phyloP scores from a whole-genome alignment of 2,888 invertebrate genomes.

The Sarcophaga carnaria region DNA sequence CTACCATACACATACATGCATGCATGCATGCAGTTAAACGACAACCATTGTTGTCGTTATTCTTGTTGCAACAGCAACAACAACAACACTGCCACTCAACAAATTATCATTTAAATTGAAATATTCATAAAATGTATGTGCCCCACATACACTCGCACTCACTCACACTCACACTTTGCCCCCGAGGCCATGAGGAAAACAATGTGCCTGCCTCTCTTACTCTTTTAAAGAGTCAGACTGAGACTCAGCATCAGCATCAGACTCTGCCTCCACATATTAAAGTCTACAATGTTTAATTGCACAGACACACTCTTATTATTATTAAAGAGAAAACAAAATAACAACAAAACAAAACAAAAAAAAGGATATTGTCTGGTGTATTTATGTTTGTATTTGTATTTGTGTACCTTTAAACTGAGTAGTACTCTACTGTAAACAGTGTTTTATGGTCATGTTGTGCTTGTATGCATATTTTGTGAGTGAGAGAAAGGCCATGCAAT shows the following conservation, averaged over 20 bases:
- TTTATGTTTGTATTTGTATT: slow-evolving; percentile 8
- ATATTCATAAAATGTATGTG: slow-evolving; percentile 64
- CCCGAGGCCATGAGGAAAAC: too few relatives aligned
- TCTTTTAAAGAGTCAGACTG: background rate
- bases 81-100: slow-evolving; percentile 63
- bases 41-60: background rate
- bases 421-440: slow-evolving; percentile 37
- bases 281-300: background rate
- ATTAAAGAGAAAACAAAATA: background rate
- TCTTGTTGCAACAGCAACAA: slow-evolving; percentile 41
- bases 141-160: background rate
- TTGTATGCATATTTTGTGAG: background rate
- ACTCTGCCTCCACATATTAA: background rate
- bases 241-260: background rate
- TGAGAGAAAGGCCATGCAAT: background rate
- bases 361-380: background rate
- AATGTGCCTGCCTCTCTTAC: background rate
- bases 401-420: slow-evolving; percentile 36
- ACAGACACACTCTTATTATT: background rate
- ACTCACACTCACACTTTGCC: background rate
- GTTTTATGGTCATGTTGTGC: slow-evolving; percentile 33
- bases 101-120: slow-evolving; percentile 70
- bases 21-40: background rate
- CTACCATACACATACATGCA: background rate
- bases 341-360: background rate